Base-by-base conservation (phyloP, 2,797 vertebrate genomes). In the Adrianichthys oophorus region DNA sequence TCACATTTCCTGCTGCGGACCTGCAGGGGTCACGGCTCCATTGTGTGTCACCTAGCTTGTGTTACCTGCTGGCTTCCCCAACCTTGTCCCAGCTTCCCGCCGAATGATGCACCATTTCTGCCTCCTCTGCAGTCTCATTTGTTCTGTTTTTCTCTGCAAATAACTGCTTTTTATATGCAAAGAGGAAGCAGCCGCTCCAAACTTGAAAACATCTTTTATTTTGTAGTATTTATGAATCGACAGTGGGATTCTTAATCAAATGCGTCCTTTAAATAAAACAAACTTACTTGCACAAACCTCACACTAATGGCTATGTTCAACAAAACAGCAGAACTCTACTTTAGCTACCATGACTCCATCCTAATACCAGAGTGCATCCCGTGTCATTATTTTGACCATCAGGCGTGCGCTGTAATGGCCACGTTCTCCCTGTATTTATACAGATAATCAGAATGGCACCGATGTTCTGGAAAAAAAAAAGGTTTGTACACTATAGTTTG, bases 1-100 rank as follows among this genome's bases (percentile, higher is more conserved):
- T 92, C 87, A 81, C 68, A 16, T 92, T 93, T 89, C 89, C 80
- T 92, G 41, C 65, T 83, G 56, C 52, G 80, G 79, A 87, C 76
- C 84, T 44, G n/a, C 65, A 78, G 68, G 82, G 85, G 87, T 91
- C 88, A 90, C 18, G 19, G 65, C 62, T 83, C 53, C 64, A 72
- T 84, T 83, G 78, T 84, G 67, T 69, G 48, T 65, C 72, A 59
- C 59, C 49, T 66, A 76, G 76, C 76, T 87, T 82, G 55, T 82
- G 69, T 86, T 88, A 84, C 86, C 65, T 18, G 66, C 54, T 78
- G 87, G 84, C 85, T 90, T 89, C 79, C 85, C 87, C 84, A 80
- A 72, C 71, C 81, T 74, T 66, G 70, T 62, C 66, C 32, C 63
- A 18, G 18, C 64, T 76, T 71, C 60, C 62, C 59, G 42, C 15